Conservation (phyloP, 2,113 vertebrate genomes). For the Cariama cristata region DNA sequence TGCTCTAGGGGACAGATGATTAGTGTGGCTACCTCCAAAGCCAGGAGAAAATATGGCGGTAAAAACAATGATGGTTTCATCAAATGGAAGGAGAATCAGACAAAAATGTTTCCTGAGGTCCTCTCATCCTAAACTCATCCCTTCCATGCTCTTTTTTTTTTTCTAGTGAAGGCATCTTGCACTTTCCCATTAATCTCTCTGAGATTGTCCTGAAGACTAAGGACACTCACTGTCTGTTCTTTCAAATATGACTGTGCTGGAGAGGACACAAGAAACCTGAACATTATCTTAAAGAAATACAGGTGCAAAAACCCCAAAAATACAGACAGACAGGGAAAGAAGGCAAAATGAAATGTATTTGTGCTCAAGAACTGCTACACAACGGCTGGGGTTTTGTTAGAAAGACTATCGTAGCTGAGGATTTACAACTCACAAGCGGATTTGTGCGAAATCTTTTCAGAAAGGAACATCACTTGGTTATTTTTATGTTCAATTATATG, state of each 20-base stretch:
- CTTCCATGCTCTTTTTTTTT: background rate
- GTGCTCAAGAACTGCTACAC: background rate
- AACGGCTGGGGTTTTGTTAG: background rate
- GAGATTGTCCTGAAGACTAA: background rate
- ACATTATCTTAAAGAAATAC: background rate
- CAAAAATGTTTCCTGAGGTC: background rate
- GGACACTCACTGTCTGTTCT: background rate
- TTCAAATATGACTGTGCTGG: background rate
- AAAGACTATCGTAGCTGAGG: background rate
- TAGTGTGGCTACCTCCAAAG: background rate
- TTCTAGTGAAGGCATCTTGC: background rate
- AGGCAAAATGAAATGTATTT: background rate
- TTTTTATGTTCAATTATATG: background rate
- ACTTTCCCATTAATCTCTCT: background rate
- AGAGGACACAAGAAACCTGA: background rate
- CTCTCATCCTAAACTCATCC: background rate
- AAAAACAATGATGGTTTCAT: background rate
- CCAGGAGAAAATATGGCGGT: background rate
- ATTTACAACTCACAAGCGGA: background rate
- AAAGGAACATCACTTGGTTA: background rate
- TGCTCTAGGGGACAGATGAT: background rate
- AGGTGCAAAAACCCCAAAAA: fast-evolving
- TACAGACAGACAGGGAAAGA: background rate
- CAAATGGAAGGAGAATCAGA: background rate
- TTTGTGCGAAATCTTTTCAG: background rate